phyloP scores from a whole-genome alignment of 2,888 invertebrate species.

The Synergus gifuensis region DNA sequence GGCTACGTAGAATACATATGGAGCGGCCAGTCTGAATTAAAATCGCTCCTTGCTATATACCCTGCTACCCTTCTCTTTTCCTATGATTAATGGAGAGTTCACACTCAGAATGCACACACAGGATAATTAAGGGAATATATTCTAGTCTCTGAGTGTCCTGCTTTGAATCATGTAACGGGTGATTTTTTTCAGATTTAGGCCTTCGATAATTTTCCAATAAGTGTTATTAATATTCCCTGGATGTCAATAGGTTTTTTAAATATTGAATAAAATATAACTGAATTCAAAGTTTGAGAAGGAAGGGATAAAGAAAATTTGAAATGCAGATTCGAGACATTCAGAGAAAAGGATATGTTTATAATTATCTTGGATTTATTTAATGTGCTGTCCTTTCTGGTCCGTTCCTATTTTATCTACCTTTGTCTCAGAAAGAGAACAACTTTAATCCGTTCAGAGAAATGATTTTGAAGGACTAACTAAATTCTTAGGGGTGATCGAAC shows the following conservation, averaged over 20 bases:
- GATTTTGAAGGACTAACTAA: not conserved
- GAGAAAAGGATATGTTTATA: too few relatives aligned
- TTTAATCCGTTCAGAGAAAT: not conserved
- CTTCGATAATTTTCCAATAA: not conserved
- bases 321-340: too few relatives aligned
- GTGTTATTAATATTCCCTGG: not conserved
- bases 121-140: conserved; percentile 78
- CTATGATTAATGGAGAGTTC: conserved; percentile 78
- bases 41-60: conserved; percentile 72
- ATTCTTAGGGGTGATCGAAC: not conserved
- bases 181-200: conserved; percentile 46
- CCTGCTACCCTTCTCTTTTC: conserved; percentile 71
- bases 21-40: conserved; percentile 77
- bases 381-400: not conserved
- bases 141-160: conserved; percentile 75
- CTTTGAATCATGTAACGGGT: conserved; percentile 75
- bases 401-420: not conserved
- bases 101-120: conserved; percentile 78
- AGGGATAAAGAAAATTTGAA: too few relatives aligned
- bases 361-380: too few relatives aligned
- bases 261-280: too few relatives aligned
- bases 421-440: not conserved
- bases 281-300: too few relatives aligned
- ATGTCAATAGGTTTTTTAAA: too few relatives aligned
- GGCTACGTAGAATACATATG: conserved; percentile 75